These are phyloP conservation scores for Taxidea taxus DNA, from an alignment of 2,113 vertebrate species.

Conservation along the genomic window DNA sequence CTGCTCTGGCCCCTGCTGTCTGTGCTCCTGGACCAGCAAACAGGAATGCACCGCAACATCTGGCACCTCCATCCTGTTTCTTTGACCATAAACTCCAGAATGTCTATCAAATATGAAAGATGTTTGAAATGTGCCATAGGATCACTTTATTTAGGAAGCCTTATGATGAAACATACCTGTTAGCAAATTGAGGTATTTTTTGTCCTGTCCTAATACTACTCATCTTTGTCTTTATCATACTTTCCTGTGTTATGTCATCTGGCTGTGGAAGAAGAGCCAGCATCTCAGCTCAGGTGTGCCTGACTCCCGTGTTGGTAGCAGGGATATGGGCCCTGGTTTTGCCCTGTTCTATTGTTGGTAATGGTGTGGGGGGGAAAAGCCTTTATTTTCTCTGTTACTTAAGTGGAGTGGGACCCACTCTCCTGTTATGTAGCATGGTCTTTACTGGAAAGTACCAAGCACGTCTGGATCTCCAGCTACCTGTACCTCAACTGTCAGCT, in stretches of 20 bases:
- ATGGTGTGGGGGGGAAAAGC: neutral
- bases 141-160: neutral
- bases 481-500: neutral
- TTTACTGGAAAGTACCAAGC: neutral
- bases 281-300: neutral
- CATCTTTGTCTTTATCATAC: neutral
- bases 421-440: neutral
- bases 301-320: neutral
- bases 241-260: neutral
- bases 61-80: neutral
- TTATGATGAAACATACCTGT: neutral
- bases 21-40: neutral
- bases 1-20: neutral
- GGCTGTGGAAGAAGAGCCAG: neutral
- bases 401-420: neutral
- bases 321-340: neutral
- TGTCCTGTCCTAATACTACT: neutral
- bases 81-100: neutral
- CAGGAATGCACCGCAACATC: fast-evolving
- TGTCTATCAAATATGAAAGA: neutral
- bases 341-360: neutral
- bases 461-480: neutral
- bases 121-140: neutral
- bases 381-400: neutral
- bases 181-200: neutral